Evolutionary conservation across 1,140 invertebrate species (phyloP).

Genomic region (Drosophila saltans): DNA sequence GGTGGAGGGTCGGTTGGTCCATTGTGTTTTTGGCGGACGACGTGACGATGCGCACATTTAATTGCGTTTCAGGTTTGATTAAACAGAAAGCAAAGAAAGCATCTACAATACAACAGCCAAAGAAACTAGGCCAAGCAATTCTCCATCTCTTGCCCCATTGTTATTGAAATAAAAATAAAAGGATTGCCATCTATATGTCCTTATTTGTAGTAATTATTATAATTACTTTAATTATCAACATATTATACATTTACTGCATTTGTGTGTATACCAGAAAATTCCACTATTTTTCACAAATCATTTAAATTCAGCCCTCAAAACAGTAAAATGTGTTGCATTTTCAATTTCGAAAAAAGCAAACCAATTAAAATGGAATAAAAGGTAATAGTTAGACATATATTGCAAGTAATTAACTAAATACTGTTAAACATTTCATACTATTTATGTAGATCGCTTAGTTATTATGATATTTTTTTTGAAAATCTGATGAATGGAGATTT

Average conservation of each 20-base stretch:
- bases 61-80: conserved; percentile 59
- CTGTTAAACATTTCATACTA: too few relatives aligned
- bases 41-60: conserved; percentile 54
- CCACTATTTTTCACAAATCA: background rate
- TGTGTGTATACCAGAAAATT: background rate
- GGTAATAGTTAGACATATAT: too few relatives aligned
- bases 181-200: background rate
- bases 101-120: background rate
- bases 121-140: conserved; percentile 15
- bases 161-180: background rate
- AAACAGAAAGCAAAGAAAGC: conserved; percentile 44
- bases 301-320: background rate
- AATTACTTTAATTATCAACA: conserved; percentile 4
- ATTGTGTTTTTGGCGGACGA: conserved; percentile 52
- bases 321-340: background rate
- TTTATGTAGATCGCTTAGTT: too few relatives aligned
- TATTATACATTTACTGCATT: background rate
- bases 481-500: too few relatives aligned
- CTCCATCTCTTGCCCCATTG: background rate
- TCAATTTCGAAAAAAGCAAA: background rate
- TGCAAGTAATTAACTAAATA: too few relatives aligned
- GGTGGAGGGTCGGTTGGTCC: conserved; percentile 22
- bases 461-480: too few relatives aligned
- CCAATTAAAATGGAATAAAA: too few relatives aligned
- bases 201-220: background rate